A percentile compares a stretch with the other conserved stretches of the same genome.
Evolutionary conservation across 2,888 invertebrate genomes (phyloP).

Genomic region (Temnothorax rugatulus): DNA sequence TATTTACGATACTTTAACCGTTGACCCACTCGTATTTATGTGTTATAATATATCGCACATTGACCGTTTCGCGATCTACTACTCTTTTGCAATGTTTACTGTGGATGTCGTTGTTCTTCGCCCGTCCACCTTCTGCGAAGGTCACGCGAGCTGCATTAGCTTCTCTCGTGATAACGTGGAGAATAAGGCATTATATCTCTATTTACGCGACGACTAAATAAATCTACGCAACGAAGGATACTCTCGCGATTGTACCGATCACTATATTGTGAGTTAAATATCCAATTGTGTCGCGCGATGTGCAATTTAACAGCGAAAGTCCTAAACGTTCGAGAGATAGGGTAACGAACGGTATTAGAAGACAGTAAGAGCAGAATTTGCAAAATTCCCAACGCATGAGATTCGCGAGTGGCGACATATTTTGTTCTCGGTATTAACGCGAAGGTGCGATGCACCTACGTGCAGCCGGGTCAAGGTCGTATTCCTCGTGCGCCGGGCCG

Average conservation of each 20-base stretch:
- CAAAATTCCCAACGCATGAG: neutral
- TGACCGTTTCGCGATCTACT: conserved; percentile 3
- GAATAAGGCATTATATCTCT: conserved; percentile 54
- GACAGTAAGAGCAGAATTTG: neutral
- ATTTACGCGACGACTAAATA: conserved; percentile 45
- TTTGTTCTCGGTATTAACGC: conserved; percentile 48
- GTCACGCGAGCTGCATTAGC: conserved; percentile 36
- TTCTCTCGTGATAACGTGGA: conserved; percentile 53
- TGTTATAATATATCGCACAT: conserved; percentile 4
- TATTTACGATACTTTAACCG: neutral
- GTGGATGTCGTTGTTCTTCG: conserved; percentile 52
- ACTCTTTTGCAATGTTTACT: conserved; percentile 25
- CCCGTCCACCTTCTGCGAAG: conserved; percentile 43
- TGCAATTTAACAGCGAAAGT: neutral
- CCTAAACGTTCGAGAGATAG: neutral
- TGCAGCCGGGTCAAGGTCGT: conserved; percentile 85
- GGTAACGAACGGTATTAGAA: neutral
- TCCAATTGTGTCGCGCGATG: neutral
- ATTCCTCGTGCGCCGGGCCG: conserved; percentile 79
- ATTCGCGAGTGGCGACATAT: conserved; percentile 37
- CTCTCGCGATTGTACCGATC: neutral
- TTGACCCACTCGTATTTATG: neutral
- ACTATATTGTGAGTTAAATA: neutral
- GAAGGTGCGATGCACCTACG: conserved; percentile 83
- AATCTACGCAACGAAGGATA: conserved; percentile 36